Percentiles rank a stretch among this genome's conserved stretches.
Evolutionary conservation across 2,888 invertebrate species (phyloP).

Genomic region (Zhuqinia jingwanae): DNA sequence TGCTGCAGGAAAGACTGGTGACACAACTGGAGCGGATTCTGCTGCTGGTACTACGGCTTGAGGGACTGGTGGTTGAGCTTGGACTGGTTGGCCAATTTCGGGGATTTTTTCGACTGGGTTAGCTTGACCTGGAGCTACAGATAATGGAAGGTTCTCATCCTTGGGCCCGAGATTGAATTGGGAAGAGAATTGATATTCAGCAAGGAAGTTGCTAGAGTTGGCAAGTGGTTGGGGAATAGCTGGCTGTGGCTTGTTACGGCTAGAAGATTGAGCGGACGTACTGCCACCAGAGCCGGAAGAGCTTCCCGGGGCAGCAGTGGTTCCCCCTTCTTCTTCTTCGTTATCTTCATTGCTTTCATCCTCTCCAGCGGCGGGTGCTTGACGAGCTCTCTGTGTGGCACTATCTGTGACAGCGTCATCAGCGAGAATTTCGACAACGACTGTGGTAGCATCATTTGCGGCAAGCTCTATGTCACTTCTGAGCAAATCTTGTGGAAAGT

Average conservation of each 20-base stretch:
- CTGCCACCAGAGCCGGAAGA: background rate
- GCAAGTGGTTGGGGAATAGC: conserved; percentile 50
- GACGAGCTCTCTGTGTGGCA: conserved; percentile 60
- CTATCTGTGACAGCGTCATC: conserved; percentile 59
- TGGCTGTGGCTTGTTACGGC: background rate
- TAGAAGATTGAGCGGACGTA: background rate
- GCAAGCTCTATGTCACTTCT: conserved; percentile 30
- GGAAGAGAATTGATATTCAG: conserved; percentile 48
- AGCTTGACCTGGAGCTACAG: conserved; percentile 14
- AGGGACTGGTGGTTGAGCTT: conserved; percentile 27
- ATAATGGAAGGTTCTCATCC: conserved; percentile 5
- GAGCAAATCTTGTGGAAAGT: conserved; percentile 23
- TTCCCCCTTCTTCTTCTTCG: conserved; percentile 67
- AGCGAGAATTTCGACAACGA: conserved; percentile 52
- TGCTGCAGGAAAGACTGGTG: background rate
- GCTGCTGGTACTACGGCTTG: no score
- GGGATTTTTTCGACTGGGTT: background rate
- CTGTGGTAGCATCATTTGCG: conserved; percentile 48
- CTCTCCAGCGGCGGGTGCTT: conserved; percentile 44
- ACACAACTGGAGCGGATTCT: background rate
- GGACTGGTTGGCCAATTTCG: conserved; percentile 12
- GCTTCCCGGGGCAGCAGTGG: conserved; percentile 46
- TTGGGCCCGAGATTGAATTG: conserved; percentile 61
- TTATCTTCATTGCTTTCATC: conserved; percentile 72
- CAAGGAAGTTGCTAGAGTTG: conserved; percentile 45